Base-by-base conservation (phyloP, 2,888 invertebrate species). In the Eucera pruinosa region DNA sequence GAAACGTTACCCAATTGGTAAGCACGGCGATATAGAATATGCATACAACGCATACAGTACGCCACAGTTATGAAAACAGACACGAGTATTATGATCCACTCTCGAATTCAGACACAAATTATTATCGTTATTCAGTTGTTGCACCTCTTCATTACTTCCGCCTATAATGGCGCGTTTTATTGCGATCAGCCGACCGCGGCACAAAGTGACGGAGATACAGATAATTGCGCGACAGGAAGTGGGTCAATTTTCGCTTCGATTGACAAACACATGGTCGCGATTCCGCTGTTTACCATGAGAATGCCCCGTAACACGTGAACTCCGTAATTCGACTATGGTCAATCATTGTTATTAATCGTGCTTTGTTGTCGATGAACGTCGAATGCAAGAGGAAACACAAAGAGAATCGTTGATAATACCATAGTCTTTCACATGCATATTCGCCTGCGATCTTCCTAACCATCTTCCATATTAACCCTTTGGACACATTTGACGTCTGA, bases 221-320 rank as follows among this genome's bases (percentile, higher is more conserved):
- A 71, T 71, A 73, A 73, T 61, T 73, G 72, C 61, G 20, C 73
- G 39, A 25, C 73, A 48, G 61, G 47, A 73, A 71, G 54, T 71
- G 61, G 73, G 73, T 71, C 73, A 55, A 73, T 73, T 73, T 71
- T 73, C 73, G 60, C 61, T 61, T 13, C 73, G 71, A 71, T 71
- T 61, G 61, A 61, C 73, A 71, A 73, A 71, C 73, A 61, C 47
- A 48, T 47, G 25, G 47, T 25, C 27, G 54, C 54, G 72, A 69
- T 60, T 72, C 50, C 47, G 41, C 39, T 48, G 54, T 71, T 69
- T 69, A 47, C 71, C 60, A 61, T 47, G 23, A 33, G 33, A 61
- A 41, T 25, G 25, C 11, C n/a, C 20, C 25, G 61, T 39, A 47
- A 47, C 61, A 43, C 48, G 52, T 54, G 54, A 73, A 73, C 54